Evolutionary conservation across 2,797 vertebrate genomes (phyloP).

Genomic region (Lepus townsendii): DNA sequence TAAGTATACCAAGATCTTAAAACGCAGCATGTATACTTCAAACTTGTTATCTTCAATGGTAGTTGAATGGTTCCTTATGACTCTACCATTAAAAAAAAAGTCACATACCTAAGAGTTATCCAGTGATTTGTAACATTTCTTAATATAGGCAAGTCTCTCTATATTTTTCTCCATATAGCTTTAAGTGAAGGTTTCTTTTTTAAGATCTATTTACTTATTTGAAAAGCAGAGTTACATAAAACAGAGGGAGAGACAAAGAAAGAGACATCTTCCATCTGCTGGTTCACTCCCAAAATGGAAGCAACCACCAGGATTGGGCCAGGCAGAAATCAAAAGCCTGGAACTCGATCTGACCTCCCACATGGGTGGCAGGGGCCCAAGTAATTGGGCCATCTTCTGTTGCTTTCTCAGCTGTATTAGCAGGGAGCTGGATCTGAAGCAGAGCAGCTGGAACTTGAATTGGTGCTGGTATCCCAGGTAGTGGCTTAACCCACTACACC

Average conservation of each 20-base stretch:
- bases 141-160: background rate
- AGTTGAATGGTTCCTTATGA: background rate
- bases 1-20: background rate
- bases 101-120: background rate
- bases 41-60: background rate
- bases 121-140: background rate
- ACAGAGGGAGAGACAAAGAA: background rate
- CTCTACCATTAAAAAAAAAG: background rate
- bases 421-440: no score
- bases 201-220: background rate
- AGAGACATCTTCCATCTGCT: no score
- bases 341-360: no score
- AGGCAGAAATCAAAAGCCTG: no score
- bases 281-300: no score
- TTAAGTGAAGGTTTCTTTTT: conserved; percentile 2
- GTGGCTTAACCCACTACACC: no score
- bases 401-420: no score
- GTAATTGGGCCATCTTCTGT: no score
- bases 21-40: background rate
- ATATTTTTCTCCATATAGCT: conserved; percentile 4
- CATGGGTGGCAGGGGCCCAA: no score
- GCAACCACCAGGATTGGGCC: no score
- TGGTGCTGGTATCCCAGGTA: no score
- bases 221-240: background rate
- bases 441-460: no score